A percentile compares a stretch with the other conserved stretches of the same genome.
These are phyloP conservation scores for Ophion slaviceki DNA, from an alignment of 2,888 invertebrate species.

Conservation along the genomic window DNA sequence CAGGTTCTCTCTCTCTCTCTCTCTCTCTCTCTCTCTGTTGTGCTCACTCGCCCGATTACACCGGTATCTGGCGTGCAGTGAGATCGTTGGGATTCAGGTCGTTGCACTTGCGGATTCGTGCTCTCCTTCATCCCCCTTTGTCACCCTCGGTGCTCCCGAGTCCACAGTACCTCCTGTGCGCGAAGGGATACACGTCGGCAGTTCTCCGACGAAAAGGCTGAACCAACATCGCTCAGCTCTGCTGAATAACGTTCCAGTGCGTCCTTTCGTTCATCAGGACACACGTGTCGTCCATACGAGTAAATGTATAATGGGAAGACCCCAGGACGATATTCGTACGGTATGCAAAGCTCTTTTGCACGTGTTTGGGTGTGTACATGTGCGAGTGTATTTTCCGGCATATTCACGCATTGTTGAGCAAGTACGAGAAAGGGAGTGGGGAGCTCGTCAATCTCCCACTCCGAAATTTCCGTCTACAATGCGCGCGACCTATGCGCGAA, in stretches of 20 bases:
- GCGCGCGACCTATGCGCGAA: not conserved
- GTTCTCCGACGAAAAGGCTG: conserved; percentile 12
- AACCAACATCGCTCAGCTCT: not conserved
- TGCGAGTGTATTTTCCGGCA: conserved; percentile 35
- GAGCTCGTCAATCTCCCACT: conserved; percentile 20
- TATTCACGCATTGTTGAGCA: conserved; percentile 26
- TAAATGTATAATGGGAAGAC: conserved; percentile 46
- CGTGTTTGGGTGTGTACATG: conserved; percentile 16
- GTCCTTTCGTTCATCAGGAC: conserved; percentile 1
- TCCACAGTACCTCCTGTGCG: not conserved
- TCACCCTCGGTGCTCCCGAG: conserved; percentile 4
- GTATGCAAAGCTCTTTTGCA: conserved; percentile 24
- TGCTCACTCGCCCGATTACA: conserved; percentile 51
- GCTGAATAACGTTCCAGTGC: not conserved
- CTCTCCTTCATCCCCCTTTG: conserved; percentile 38
- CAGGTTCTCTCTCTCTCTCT: conserved; percentile 22
- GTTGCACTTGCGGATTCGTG: conserved; percentile 63
- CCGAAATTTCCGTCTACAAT: not conserved
- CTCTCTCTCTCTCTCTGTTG: conserved; percentile 13
- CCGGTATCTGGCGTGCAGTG: conserved; percentile 60
- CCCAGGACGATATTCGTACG: conserved; percentile 24
- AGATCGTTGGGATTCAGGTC: conserved; percentile 66
- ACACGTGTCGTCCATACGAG: not conserved
- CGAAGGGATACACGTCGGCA: not conserved
- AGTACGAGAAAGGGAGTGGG: not conserved